phyloP scores from a whole-genome alignment of 2,797 vertebrate genomes.

The Rallus crepitans region DNA sequence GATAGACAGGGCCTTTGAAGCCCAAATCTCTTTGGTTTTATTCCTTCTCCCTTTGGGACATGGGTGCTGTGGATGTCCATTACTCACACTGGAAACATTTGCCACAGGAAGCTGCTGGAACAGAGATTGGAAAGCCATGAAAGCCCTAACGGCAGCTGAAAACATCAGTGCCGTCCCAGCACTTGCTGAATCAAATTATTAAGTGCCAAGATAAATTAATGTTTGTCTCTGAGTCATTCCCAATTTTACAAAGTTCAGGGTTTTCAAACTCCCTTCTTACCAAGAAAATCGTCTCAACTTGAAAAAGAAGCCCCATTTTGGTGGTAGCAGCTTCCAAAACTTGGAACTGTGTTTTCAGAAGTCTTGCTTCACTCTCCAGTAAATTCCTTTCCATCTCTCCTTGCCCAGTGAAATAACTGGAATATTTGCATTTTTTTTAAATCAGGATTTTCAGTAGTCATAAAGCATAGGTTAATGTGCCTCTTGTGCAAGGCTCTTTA shows the following conservation, averaged over 20 bases:
- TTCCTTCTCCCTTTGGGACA: slow-evolving; percentile 21
- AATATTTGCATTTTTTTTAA: neutral
- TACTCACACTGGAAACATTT: slow-evolving; percentile 79
- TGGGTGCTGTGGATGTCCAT: slow-evolving; percentile 71
- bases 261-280: slow-evolving; percentile 1
- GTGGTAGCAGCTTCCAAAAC: neutral
- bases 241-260: neutral
- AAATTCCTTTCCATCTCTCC: neutral
- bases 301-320: neutral
- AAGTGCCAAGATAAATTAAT: slow-evolving; percentile 61
- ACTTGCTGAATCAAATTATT: slow-evolving; percentile 72
- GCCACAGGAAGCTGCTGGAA: slow-evolving; percentile 67
- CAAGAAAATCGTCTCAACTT: neutral
- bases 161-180: slow-evolving; percentile 16
- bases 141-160: slow-evolving; percentile 53
- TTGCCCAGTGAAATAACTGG: neutral
- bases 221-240: slow-evolving; percentile 43
- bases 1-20: slow-evolving; percentile 26
- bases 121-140: slow-evolving; percentile 59
- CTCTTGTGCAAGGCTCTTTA: neutral
- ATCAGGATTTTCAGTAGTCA: neutral
- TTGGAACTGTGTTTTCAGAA: neutral
- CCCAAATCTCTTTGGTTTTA: slow-evolving; percentile 5
- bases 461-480: neutral
- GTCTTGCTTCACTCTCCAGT: neutral